Percentiles rank a stretch among this genome's conserved stretches.
Evolutionary conservation across 2,113 vertebrate genomes (phyloP).

Genomic region (Dendrocopos noguchii): DNA sequence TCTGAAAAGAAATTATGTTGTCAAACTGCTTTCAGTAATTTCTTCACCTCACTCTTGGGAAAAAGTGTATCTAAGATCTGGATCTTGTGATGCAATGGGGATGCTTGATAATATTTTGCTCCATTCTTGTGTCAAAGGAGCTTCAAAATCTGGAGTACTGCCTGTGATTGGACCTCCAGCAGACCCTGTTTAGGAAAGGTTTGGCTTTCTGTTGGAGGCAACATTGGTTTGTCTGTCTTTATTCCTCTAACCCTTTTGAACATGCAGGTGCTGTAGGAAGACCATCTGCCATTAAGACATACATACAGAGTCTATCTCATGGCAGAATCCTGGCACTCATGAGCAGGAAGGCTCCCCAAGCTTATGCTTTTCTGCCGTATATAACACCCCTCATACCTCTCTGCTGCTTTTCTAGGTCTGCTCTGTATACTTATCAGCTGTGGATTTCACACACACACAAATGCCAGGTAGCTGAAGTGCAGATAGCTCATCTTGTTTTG

Average conservation of each 20-base stretch:
- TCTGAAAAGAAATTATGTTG: background rate
- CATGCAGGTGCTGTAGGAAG: background rate
- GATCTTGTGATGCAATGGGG: background rate
- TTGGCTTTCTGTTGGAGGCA: background rate
- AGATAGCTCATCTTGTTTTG: background rate
- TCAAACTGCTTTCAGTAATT: background rate
- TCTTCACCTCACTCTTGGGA: background rate
- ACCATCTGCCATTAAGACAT: background rate
- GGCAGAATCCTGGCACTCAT: background rate
- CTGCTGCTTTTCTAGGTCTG: background rate
- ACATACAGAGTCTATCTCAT: rapidly evolving
- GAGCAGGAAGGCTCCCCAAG: background rate
- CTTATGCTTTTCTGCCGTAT: background rate
- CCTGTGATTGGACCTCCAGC: background rate
- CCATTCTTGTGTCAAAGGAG: background rate
- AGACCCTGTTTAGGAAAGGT: background rate
- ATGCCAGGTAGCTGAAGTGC: background rate
- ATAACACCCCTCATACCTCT: background rate
- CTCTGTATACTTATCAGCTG: background rate
- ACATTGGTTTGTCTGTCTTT: background rate
- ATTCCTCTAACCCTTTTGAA: background rate
- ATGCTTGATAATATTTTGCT: background rate
- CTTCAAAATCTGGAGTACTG: background rate
- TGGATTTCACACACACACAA: background rate
- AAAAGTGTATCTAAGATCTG: background rate